phyloP scores from a whole-genome alignment of 2,113 vertebrate genomes.

The Tympanuchus pallidicinctus region DNA sequence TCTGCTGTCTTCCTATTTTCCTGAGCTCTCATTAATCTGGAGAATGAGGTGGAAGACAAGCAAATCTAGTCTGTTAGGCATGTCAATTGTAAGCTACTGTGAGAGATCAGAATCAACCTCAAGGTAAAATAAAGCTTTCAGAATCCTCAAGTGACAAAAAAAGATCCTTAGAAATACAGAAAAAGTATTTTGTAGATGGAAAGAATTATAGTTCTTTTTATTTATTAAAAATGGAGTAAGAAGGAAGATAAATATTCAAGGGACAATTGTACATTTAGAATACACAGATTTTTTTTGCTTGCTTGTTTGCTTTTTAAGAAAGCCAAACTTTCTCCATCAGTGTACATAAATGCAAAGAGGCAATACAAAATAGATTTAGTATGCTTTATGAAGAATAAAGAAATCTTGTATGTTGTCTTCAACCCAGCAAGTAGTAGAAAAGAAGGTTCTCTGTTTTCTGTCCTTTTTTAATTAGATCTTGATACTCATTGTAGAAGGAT shows the following conservation, averaged over 20 bases:
- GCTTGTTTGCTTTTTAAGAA: not conserved
- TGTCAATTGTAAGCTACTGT: not conserved
- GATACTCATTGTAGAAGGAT: not conserved
- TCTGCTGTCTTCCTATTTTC: not conserved
- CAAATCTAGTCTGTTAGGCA: not conserved
- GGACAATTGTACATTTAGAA: not conserved
- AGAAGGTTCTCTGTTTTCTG: not conserved
- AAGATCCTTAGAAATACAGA: not conserved
- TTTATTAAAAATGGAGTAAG: not conserved
- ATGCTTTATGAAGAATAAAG: not conserved
- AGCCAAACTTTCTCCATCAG: not conserved
- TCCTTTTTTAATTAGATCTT: not conserved
- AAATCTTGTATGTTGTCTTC: not conserved
- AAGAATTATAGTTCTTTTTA: not conserved
- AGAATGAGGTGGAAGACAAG: not conserved
- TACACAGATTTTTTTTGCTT: too few relatives aligned
- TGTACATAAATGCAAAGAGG: rapidly evolving
- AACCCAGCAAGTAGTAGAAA: not conserved
- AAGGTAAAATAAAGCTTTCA: not conserved
- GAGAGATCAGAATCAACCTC: not conserved
- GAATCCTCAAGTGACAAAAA: not conserved
- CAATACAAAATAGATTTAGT: not conserved
- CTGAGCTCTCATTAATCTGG: rapidly evolving
- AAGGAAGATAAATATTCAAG: not conserved
- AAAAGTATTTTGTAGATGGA: not conserved